Evolutionary conservation across 2,797 vertebrate genomes (phyloP).

Genomic region (Paramormyrops hopkinsi): DNA sequence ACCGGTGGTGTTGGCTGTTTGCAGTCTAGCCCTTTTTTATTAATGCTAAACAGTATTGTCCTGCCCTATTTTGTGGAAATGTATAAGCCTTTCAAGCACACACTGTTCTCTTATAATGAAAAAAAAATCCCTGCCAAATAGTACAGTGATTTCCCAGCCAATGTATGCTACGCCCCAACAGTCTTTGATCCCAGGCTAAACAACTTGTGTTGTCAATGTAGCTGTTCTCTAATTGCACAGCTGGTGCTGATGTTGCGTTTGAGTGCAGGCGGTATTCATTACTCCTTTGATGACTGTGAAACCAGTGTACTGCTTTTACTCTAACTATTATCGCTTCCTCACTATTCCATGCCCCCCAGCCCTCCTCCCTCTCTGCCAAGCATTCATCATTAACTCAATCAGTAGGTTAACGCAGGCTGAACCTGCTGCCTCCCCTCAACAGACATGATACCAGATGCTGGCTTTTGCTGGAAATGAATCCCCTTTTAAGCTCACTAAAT

Average conservation of each 20-base stretch:
- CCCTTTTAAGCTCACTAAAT: background rate
- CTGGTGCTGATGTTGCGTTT: background rate
- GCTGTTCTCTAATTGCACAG: background rate
- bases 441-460: background rate
- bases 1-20: background rate
- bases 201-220: background rate
- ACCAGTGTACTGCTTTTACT: conserved; percentile 2
- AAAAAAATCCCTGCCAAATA: background rate
- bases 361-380: background rate
- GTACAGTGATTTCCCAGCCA: background rate
- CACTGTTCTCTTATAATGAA: background rate
- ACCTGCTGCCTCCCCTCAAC: background rate
- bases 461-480: background rate
- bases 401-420: background rate
- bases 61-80: background rate
- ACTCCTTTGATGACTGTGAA: background rate
- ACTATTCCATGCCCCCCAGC: background rate
- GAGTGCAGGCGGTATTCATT: background rate
- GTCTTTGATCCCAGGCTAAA: conserved; percentile 2
- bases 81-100: background rate
- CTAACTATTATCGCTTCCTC: background rate
- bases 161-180: background rate
- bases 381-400: background rate
- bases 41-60: background rate
- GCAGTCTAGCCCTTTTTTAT: background rate